Percentiles rank a stretch among this genome's conserved stretches.
These are phyloP conservation scores for Passer domesticus DNA, from an alignment of 2,113 vertebrate genomes.

Conservation along the genomic window DNA sequence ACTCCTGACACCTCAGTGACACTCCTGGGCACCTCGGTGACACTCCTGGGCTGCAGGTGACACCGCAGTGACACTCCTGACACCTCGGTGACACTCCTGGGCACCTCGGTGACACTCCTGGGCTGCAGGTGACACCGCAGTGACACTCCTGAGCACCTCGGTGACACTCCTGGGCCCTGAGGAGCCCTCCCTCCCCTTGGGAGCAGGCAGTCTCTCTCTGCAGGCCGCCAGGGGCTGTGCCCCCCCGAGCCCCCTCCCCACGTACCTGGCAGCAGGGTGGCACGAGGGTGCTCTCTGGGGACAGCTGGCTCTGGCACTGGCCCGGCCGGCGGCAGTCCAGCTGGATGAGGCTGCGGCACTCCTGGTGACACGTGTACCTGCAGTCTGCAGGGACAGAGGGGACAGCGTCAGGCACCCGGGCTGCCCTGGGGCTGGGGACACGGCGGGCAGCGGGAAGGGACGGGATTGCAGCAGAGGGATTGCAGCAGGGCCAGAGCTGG, in stretches of 20 bases:
- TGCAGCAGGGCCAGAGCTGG: accelerated
- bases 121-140: too few species aligned
- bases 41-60: too few species aligned
- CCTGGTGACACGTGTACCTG: conserved; percentile 89
- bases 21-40: too few species aligned
- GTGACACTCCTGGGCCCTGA: accelerated
- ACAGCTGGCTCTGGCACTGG: conserved; percentile 47
- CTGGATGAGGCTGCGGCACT: conserved; percentile 84
- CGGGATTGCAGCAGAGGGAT: accelerated
- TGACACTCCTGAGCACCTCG: accelerated
- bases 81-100: too few species aligned
- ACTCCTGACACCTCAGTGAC: too few species aligned
- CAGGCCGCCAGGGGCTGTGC: background rate
- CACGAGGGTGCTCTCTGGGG: conserved; percentile 70
- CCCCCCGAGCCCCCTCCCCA: accelerated
- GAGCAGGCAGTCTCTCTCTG: background rate
- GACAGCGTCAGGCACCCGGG: background rate
- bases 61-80: too few species aligned
- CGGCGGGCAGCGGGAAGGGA: accelerated
- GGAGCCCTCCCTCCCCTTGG: accelerated
- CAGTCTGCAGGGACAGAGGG: conserved; percentile 76
- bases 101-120: too few species aligned
- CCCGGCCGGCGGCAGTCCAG: conserved; percentile 84
- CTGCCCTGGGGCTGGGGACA: accelerated
- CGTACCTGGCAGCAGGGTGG: conserved; percentile 75